Percentiles rank a stretch among this genome's conserved stretches.
Conservation (phyloP, 2,888 invertebrate species). For the Hemicrepidius hirtus region DNA sequence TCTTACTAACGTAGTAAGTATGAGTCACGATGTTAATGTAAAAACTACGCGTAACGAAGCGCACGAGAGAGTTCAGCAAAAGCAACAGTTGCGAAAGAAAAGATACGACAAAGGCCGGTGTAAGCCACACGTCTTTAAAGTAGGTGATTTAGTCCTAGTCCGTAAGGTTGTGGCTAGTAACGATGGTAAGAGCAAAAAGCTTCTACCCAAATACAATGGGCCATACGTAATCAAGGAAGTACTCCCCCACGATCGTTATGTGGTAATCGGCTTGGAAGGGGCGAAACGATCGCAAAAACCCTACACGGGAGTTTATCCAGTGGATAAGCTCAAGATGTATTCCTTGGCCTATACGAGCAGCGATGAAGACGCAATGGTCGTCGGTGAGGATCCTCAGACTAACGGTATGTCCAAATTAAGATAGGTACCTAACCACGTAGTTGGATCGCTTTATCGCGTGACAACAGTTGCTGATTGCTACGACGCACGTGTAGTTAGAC, state of each 20-base stretch:
- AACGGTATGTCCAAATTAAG: no score
- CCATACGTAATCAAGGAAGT: conserved; percentile 8
- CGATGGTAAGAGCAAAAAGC: conserved; percentile 22
- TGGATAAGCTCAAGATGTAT: conserved; percentile 17
- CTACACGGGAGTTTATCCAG: not conserved
- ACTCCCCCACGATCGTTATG: not conserved
- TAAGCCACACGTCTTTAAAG: not conserved
- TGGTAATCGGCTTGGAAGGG: not conserved
- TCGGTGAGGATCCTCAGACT: no score
- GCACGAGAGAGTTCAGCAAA: not conserved
- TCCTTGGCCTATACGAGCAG: no score
- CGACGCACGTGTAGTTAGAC: no score
- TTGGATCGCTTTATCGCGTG: no score
- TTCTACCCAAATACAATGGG: conserved; percentile 23
- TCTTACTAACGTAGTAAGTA: not conserved
- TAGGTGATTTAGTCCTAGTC: conserved; percentile 4
- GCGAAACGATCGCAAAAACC: conserved; percentile 5
- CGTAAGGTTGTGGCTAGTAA: not conserved
- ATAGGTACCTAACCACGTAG: no score
- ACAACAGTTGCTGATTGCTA: no score
- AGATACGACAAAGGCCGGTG: not conserved
- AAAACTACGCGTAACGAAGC: not conserved
- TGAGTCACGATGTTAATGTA: not conserved
- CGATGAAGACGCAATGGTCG: no score
- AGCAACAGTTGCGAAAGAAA: not conserved